Conservation (phyloP, 2,113 vertebrate species). For the Cephalophus harveyi region DNA sequence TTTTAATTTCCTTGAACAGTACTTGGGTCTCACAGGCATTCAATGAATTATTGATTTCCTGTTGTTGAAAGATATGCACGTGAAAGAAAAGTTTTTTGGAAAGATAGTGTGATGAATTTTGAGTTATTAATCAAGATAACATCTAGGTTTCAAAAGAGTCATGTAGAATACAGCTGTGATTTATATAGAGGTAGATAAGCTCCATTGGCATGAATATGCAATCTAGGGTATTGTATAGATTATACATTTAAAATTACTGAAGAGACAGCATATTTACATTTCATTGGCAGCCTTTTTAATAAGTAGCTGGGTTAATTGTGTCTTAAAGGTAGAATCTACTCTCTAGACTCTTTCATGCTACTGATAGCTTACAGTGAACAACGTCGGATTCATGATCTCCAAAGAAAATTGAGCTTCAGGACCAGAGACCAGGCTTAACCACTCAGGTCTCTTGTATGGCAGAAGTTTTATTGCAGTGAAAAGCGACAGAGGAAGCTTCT, state of each 20-base stretch:
- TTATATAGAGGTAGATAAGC: not conserved
- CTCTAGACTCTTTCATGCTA: not conserved
- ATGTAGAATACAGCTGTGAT: not conserved
- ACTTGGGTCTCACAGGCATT: not conserved
- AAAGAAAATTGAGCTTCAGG: not conserved
- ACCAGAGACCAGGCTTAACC: not conserved
- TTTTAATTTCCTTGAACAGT: not conserved
- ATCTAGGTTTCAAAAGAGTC: not conserved
- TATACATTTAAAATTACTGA: not conserved
- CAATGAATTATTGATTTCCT: not conserved
- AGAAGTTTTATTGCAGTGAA: not conserved
- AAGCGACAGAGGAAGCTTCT: not conserved
- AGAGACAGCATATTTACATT: not conserved
- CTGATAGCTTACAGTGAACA: not conserved
- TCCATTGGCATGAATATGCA: not conserved
- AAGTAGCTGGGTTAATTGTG: not conserved
- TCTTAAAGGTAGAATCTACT: not conserved
- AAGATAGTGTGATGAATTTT: not conserved
- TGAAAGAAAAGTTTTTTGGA: not conserved
- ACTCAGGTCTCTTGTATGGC: not conserved
- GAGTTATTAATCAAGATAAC: not conserved
- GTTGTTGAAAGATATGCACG: not conserved
- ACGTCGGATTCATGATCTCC: not conserved
- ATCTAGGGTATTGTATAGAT: not conserved
- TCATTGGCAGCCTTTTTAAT: not conserved